Evolutionary conservation across 2,888 invertebrate genomes (phyloP).

Genomic region (Tineola bisselliella): DNA sequence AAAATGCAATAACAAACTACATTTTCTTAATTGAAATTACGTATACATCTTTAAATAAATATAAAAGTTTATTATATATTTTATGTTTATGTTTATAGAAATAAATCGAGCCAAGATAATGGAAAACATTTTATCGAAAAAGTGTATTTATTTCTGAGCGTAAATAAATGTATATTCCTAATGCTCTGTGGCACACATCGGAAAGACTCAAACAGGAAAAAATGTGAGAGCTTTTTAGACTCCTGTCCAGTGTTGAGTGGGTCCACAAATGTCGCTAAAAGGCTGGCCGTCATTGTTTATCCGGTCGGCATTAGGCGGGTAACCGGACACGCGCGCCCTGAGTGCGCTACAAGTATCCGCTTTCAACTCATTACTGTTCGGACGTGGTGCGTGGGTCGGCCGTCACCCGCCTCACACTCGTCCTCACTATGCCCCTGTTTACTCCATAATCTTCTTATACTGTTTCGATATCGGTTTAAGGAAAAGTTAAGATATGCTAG

Average conservation of each 20-base stretch:
- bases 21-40: neutral
- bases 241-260: conserved; percentile 64
- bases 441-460: neutral
- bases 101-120: neutral
- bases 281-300: conserved; percentile 69
- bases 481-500: neutral
- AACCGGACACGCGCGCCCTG: conserved; percentile 67
- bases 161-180: neutral
- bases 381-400: conserved; percentile 62
- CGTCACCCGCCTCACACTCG: conserved; percentile 21
- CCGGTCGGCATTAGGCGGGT: conserved; percentile 67
- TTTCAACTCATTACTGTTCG: conserved; percentile 67
- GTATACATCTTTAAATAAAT: neutral
- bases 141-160: neutral
- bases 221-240: conserved; percentile 61
- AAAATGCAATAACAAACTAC: neutral
- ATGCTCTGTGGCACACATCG: conserved; percentile 33
- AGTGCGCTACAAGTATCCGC: conserved; percentile 69
- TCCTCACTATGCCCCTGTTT: neutral
- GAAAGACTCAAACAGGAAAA: conserved; percentile 54
- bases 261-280: conserved; percentile 68
- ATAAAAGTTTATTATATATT: neutral
- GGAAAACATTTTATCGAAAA: neutral
- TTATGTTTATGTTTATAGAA: neutral
- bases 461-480: neutral